Evolutionary conservation across 1,140 invertebrate species (phyloP), one percentile per base, ranked within the genome.

Genomic region (Eriocheir sinensis): DNA sequence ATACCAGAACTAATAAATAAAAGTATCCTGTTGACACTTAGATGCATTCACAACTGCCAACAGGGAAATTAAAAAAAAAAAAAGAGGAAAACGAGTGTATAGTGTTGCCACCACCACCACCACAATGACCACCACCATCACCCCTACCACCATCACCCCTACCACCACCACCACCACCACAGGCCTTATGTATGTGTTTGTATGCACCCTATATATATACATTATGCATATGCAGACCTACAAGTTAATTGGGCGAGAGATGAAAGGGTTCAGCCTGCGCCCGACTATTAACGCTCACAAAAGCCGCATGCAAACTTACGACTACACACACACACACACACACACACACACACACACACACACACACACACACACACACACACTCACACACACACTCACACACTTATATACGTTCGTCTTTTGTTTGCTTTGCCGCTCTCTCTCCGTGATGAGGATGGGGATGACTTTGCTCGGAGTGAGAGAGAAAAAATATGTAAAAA

Each of bases 311-410:
- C 60, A 72, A 72, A 72, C 60, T 72, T 72, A 72, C 85, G 21
- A 36, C 9, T 88, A 88, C 60, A 72, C 27, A n/a, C 3, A 0
- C 30, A 27, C 2, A 48, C 44, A 27, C 44, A 3, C 44, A 27
- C 32, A 30, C 32, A 0, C 44, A 27, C 44, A 30, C 44, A 30
- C 32, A 53, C 30, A 90, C 44, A 72, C 36, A 36, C 36, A 60
- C 27, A 91, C 27, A 72, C 21, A 60, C 36, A 36, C 6, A 91
- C 21, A 60, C 27, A 91, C 36, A 60, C 27, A 91, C 6, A 48
- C 48, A 53, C 48, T n/a, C 48, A 53, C 44, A 53, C 88, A 89
- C 15, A 89, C 44, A 89, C 88, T 48, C 88, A 89, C 88, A 32
- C 88, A 17, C 4, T 44, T 60, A 90, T 91, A 91, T 72, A 91